Conservation (phyloP, 2,797 vertebrate genomes). For the Apodemus agrarius region DNA sequence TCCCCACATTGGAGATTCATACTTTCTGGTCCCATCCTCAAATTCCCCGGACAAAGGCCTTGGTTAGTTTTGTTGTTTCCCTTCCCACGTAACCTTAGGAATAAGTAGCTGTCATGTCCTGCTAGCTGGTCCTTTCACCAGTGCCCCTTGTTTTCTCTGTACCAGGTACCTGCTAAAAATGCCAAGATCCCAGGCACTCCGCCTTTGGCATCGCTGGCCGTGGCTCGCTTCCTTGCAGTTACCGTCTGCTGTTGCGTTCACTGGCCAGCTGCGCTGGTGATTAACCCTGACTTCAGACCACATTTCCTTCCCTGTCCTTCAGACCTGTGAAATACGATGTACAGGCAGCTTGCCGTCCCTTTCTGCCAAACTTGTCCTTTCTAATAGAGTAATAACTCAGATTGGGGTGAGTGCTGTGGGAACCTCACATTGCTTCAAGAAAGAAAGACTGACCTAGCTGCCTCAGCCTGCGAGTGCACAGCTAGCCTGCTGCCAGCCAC, state of each 20-base stretch:
- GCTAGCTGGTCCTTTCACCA: not conserved
- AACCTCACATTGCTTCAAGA: not conserved
- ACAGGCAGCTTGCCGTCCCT: not conserved
- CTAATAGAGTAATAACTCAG: not conserved
- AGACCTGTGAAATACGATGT: not conserved
- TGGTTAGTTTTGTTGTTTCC: not conserved
- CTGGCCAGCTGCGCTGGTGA: not conserved
- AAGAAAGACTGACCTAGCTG: not conserved
- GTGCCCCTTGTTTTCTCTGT: not conserved
- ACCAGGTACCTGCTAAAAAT: not conserved
- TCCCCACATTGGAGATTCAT: not conserved
- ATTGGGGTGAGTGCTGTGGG: not conserved
- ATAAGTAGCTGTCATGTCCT: not conserved
- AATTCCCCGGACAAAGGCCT: not conserved
- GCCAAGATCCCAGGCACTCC: not conserved
- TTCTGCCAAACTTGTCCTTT: conserved; percentile 10
- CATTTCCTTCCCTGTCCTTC: not conserved
- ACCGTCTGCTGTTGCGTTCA: not conserved
- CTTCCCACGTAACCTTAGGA: not conserved
- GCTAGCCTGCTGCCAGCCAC: not conserved
- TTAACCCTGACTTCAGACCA: not conserved
- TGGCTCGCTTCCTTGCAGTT: not conserved
- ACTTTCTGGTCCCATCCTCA: not conserved
- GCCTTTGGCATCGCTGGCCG: not conserved
- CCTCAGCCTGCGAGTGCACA: not conserved